Conservation (phyloP, 2,797 vertebrate species). For the Lacerta bilineata region DNA sequence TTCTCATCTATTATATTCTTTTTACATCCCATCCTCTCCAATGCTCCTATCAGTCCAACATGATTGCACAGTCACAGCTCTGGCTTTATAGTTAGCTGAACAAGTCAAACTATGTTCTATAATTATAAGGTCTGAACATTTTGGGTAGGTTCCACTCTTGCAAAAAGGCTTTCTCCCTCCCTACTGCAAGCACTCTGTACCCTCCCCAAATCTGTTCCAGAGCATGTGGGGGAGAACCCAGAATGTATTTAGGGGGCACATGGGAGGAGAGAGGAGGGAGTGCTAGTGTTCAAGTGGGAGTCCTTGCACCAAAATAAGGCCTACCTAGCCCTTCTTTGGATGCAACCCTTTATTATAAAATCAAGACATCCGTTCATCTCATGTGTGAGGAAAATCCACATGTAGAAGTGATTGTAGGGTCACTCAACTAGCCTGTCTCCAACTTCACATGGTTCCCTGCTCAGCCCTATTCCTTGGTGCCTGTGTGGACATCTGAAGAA, state of each 20-base stretch:
- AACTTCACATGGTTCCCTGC: not conserved
- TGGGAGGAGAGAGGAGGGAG: too few species aligned
- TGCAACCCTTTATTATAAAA: not conserved
- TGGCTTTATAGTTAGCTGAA: too few species aligned
- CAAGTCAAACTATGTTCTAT: not conserved
- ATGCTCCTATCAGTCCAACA: not conserved
- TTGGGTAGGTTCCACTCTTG: too few species aligned
- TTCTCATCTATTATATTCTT: not conserved
- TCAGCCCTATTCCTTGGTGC: not conserved
- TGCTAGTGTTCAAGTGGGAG: too few species aligned
- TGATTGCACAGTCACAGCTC: not conserved
- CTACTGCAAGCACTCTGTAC: too few species aligned
- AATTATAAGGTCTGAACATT: not conserved
- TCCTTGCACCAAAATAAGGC: too few species aligned
- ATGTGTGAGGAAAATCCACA: not conserved
- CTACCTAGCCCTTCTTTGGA: too few species aligned
- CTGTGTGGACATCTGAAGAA: not conserved
- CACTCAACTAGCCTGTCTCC: not conserved
- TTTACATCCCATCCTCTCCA: not conserved
- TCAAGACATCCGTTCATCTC: not conserved
- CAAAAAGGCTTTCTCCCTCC: too few species aligned
- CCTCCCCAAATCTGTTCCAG: too few species aligned
- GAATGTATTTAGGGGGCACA: too few species aligned
- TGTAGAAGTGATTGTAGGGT: not conserved
- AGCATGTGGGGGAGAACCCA: too few species aligned